Base-by-base conservation (phyloP, 1,140 invertebrate species). In the Achatina immaculata region DNA sequence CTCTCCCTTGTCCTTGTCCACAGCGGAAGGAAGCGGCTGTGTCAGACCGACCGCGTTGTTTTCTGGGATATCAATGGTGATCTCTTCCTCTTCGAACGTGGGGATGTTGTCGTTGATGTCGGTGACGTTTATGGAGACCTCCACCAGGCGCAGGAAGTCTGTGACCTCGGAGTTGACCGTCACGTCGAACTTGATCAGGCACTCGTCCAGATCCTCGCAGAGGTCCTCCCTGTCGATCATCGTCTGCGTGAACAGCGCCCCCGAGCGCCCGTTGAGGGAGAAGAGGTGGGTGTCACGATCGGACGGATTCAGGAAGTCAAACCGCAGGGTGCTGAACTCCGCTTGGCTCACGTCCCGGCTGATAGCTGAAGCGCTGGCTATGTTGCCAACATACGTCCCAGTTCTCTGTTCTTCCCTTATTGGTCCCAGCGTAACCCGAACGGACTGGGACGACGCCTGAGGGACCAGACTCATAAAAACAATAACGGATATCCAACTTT, bases 181-280 rank as follows among this genome's bases (percentile, higher is more conserved):
- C 16, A 95, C 91, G 90, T 98, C 96, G 86, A 94, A 95, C 89
- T 98, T 96, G n/a, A 98, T 90, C 0, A 93, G 88, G 65, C 93
- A 93, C 9, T 93, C 92, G 0, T 97, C 88, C 0, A 94, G 95
- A 40, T 75, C 76, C 28, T 78, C 78, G 68, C 84, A 85, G 9
- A 82, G 42, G 3, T 38, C 45, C 68, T 85, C 84, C 24, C 84
- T n/a, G 73, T 85, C 84, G 21, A 85, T 85, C 79, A 81, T 82
- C 11, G 82, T 80, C 34, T 81, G 75, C 34, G 84, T 82, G 68
- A 72, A 83, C 0, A 85, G 45, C 0, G 80, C 82, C 14, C 84
- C 84, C 34, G 82, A 83, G 40, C 78, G 75, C 7, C 80, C 48
- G 65, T 85, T 85, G 42, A 85, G 81, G 71, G 80, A 81, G 68